A percentile compares a stretch with the other conserved stretches of the same genome.
phyloP scores from a whole-genome alignment of 2,113 vertebrate species.

The Octodon degus region DNA sequence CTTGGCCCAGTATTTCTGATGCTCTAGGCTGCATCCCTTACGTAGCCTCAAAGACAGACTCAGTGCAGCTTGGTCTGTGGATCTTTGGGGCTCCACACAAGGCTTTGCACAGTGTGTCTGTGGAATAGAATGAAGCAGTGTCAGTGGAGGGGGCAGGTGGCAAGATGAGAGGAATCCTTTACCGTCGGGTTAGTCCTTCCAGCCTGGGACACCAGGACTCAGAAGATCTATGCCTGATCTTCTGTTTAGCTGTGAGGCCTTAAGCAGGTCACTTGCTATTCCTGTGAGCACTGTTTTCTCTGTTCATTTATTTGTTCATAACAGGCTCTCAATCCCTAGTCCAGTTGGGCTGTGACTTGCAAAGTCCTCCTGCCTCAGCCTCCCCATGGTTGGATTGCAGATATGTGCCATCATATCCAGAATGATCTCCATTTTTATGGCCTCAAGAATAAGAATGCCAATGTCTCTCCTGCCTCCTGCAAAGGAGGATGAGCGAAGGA shows the following conservation, averaged over 20 bases:
- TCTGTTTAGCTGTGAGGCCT: neutral
- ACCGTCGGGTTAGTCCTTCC: neutral
- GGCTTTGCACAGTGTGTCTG: neutral
- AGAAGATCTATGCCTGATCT: neutral
- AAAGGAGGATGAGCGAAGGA: neutral
- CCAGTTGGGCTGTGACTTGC: neutral
- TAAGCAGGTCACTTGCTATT: slow-evolving; percentile 28
- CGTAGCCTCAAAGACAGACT: neutral
- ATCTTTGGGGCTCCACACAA: neutral
- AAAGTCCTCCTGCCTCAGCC: neutral
- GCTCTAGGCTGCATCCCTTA: neutral
- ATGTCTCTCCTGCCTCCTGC: neutral
- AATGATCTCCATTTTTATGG: neutral
- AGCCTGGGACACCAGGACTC: neutral
- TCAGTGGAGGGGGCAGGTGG: neutral
- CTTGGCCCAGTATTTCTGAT: neutral
- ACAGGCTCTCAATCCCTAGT: neutral
- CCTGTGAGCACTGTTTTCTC: neutral
- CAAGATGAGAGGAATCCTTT: neutral
- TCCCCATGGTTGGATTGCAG: neutral
- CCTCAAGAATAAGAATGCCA: neutral
- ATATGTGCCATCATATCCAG: neutral
- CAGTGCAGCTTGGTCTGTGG: neutral
- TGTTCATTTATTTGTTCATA: neutral
- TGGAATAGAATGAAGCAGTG: neutral